Evolutionary conservation across 2,113 vertebrate species (phyloP).

Genomic region (Phyllopteryx taeniolatus): DNA sequence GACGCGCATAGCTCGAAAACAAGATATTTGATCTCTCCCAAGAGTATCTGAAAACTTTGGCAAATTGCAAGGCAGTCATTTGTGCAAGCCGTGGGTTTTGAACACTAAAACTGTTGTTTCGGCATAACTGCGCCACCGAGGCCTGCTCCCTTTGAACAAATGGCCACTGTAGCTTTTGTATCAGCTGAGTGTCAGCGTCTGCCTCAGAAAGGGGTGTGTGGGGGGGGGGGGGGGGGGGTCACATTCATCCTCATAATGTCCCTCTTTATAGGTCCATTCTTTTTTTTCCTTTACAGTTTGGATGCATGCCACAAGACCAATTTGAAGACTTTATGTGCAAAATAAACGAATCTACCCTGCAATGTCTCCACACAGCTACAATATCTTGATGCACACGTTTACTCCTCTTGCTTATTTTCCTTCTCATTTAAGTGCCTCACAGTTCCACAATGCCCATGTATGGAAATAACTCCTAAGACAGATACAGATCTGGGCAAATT

Average conservation of each 20-base stretch:
- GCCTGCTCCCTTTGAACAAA: slow-evolving; percentile 48
- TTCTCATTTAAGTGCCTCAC: slow-evolving; percentile 21
- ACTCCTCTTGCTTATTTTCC: slow-evolving; percentile 15
- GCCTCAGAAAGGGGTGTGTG: neutral
- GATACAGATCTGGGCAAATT: slow-evolving; percentile 10
- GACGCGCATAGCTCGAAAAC: no score
- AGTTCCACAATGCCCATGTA: slow-evolving; percentile 56
- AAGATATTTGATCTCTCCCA: neutral
- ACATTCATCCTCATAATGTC: slow-evolving; percentile 11
- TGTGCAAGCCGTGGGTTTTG: slow-evolving; percentile 4
- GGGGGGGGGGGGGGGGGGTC: neutral
- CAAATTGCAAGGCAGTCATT: neutral
- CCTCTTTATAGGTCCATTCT: neutral
- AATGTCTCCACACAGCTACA: neutral
- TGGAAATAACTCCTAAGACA: slow-evolving; percentile 41
- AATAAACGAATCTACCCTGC: neutral
- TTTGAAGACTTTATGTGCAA: neutral
- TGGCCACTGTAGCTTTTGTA: slow-evolving; percentile 38
- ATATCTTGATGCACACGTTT: neutral
- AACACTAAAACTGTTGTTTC: slow-evolving; percentile 24
- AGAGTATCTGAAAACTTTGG: neutral
- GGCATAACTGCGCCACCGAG: slow-evolving; percentile 35
- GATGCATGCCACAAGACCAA: neutral
- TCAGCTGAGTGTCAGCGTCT: slow-evolving; percentile 4
- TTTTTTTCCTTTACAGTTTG: neutral